Evolutionary conservation across 2,888 invertebrate genomes (phyloP).

Genomic region (Spodoptera picta): DNA sequence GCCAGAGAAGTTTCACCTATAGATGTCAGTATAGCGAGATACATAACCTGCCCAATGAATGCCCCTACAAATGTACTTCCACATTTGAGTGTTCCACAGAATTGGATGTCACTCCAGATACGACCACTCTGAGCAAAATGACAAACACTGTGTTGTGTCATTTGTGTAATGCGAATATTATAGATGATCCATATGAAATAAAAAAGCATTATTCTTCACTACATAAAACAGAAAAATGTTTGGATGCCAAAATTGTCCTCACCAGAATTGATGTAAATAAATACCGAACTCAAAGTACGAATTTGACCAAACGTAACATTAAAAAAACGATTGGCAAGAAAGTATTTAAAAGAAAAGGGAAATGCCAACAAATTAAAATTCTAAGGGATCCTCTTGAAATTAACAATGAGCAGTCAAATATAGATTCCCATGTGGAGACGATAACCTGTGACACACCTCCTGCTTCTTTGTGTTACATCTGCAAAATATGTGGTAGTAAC

Average conservation of each 20-base stretch:
- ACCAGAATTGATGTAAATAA: slow-evolving; percentile 65
- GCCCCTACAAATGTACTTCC: slow-evolving; percentile 75
- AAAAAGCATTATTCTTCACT: slow-evolving; percentile 75
- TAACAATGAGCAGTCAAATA: neutral
- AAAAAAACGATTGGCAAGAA: slow-evolving; percentile 41
- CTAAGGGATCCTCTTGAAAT: slow-evolving; percentile 6
- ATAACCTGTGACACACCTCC: no score
- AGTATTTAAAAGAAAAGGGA: slow-evolving; percentile 42
- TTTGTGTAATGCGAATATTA: slow-evolving; percentile 71
- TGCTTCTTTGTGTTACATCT: slow-evolving; percentile 61
- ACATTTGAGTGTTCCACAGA: slow-evolving; percentile 38
- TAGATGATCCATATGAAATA: slow-evolving; percentile 73
- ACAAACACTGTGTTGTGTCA: slow-evolving; percentile 66
- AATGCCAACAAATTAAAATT: slow-evolving; percentile 33
- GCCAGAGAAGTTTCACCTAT: slow-evolving; percentile 74
- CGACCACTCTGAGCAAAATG: neutral
- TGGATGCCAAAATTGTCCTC: slow-evolving; percentile 72
- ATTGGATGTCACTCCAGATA: slow-evolving; percentile 38
- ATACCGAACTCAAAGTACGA: slow-evolving; percentile 49
- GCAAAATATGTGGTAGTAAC: slow-evolving; percentile 78
- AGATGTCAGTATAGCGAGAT: slow-evolving; percentile 76
- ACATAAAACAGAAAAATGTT: slow-evolving; percentile 74
- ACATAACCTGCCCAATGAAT: slow-evolving; percentile 70
- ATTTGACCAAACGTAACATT: slow-evolving; percentile 26
- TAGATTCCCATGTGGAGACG: no score